Percentiles rank a stretch among this genome's conserved stretches.
Evolutionary conservation across 2,888 invertebrate genomes (phyloP).

Genomic region (Lottia scabra): DNA sequence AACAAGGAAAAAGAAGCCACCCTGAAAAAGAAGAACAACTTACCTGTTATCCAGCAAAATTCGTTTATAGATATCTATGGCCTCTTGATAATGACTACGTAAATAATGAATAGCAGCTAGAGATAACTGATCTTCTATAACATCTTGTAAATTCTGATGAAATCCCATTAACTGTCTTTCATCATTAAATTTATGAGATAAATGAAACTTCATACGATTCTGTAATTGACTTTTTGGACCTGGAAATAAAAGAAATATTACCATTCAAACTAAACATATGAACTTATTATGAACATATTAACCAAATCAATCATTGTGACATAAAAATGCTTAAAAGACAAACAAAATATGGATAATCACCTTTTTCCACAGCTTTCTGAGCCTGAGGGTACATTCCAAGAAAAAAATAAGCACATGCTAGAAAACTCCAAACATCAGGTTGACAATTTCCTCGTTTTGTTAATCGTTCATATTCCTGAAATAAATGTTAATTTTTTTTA

Average conservation of each 20-base stretch:
- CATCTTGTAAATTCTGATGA: conserved; percentile 86
- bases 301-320: too few species aligned
- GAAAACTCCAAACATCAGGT: conserved; percentile 79
- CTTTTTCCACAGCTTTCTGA: conserved; percentile 74
- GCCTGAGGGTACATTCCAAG: conserved; percentile 84
- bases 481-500: too few species aligned
- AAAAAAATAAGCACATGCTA: conserved; percentile 96
- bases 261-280: too few species aligned
- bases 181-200: conserved; percentile 92
- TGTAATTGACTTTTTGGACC: conserved; percentile 74
- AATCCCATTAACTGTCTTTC: conserved; percentile 86
- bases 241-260: conserved; percentile 36
- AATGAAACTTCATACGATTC: conserved; percentile 89
- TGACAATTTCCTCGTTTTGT: conserved; percentile 72
- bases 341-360: conserved; percentile 40
- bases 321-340: too few species aligned
- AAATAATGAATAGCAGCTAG: conserved; percentile 96
- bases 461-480: conserved; percentile 70
- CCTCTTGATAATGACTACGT: conserved; percentile 96
- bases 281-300: too few species aligned
- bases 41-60: conserved; percentile 91
- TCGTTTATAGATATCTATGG: conserved; percentile 97
- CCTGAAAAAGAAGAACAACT: conserved; percentile 7
- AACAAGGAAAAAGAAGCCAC: neutral
- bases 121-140: conserved; percentile 94